phyloP scores from a whole-genome alignment of 2,888 invertebrate genomes.

The Lymantria monacha region DNA sequence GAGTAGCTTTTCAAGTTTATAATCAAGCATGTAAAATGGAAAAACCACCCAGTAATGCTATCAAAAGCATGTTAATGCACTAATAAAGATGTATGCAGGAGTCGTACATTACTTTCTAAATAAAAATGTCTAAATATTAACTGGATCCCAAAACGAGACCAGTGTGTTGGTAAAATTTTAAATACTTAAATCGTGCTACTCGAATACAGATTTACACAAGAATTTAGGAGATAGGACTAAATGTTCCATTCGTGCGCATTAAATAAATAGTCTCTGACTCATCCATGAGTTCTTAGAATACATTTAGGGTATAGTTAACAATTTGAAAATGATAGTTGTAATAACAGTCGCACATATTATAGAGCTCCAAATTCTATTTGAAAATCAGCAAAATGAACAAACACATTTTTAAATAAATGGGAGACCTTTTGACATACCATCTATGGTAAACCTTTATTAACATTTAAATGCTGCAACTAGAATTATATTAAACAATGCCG shows the following conservation, averaged over 20 bases:
- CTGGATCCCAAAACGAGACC: constrained; percentile 19
- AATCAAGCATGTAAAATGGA: constrained; percentile 17
- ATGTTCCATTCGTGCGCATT: not conserved
- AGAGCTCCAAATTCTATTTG: too few relatives aligned
- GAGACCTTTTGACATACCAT: too few relatives aligned
- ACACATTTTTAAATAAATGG: too few relatives aligned
- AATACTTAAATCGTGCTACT: constrained; percentile 11
- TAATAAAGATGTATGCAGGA: constrained; percentile 15
- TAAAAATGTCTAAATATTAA: constrained; percentile 22
- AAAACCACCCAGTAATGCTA: constrained; percentile 19
- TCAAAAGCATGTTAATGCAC: constrained; percentile 33
- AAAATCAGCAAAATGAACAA: too few relatives aligned
- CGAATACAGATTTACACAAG: constrained; percentile 8
- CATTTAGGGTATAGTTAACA: not conserved
- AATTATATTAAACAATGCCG: too few relatives aligned
- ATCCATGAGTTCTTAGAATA: not conserved
- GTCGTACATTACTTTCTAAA: constrained; percentile 16
- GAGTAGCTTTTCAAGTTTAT: constrained; percentile 14
- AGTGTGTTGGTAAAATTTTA: constrained; percentile 18
- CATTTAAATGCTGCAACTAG: too few relatives aligned
- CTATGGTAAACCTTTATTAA: too few relatives aligned
- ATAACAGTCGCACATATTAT: too few relatives aligned
- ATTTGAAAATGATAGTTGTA: too few relatives aligned
- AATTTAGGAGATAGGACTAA: constrained; percentile 3
- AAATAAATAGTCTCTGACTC: constrained; percentile 8